Evolutionary conservation across 2,113 vertebrate genomes (phyloP), one percentile per base, ranked within the genome.

Genomic region (Amazona vittata): DNA sequence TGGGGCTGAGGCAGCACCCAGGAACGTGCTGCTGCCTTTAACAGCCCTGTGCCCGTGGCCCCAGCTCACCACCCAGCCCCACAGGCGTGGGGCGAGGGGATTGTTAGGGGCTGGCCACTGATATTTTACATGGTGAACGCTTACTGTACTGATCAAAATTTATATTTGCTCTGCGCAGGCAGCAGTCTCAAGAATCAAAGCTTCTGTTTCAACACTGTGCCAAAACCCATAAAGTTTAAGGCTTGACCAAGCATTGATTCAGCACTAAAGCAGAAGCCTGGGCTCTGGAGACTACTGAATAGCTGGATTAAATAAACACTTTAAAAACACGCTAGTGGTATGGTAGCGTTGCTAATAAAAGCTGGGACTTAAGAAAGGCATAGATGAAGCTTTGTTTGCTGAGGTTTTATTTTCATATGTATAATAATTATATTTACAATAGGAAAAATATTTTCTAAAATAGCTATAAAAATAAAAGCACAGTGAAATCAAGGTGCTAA

Each of bases 151-250:
- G 97, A 97, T 97, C 96, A 97, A 97, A 97, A 97, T 97, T 98
- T 98, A 95, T 97, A 95, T 97, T 96, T 97, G 95, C 93, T 97
- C 94, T 97, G 95, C 44, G 96, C 83, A 94, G 92, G 97, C 96
- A 97, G 96, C 95, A 91, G 84, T 81, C 94, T 95, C 96, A 88
- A 86, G 83, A 87, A 85, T 94, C 95, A 97, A 96, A 83, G 71
- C 98, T 98, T 97, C 97, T 98, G 97, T 97, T 97, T 94, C 91
- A 76, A 49, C 73, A 39, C 64, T 14, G 83, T 97, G 98, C 98
- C 98, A 98, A 97, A 97, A 97, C 83, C 94, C 96, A 98, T 97
- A 97, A 98, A 97, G 96, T 96, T 97, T 95, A 98, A 98, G 91
- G 97, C 96, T 97, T 97, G 97, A 98, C 97, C 97, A 97, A 98